These are phyloP conservation scores for Mimumesa dahlbomi DNA, from an alignment of 2,888 invertebrate species.

Conservation along the genomic window DNA sequence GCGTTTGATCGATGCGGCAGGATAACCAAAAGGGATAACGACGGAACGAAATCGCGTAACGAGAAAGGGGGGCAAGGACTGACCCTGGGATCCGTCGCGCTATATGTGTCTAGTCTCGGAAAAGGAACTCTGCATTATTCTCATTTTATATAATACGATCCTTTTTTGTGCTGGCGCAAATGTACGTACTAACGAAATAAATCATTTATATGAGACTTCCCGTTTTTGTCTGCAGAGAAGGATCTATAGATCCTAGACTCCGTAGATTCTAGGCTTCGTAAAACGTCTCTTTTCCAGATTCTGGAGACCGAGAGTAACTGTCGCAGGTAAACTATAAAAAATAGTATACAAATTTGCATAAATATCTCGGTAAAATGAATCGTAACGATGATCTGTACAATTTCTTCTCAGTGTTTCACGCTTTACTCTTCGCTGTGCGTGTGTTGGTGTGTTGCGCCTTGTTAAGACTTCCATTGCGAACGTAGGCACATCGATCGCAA, in stretches of 20 bases:
- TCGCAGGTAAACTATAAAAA: too few species aligned
- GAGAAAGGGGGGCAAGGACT: slow-evolving; percentile 21
- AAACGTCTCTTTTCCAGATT: too few species aligned
- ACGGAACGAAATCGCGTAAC: slow-evolving; percentile 9
- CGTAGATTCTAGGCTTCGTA: too few species aligned
- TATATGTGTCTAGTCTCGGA: slow-evolving; percentile 68
- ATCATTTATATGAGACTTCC: slow-evolving; percentile 62
- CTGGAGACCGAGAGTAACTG: too few species aligned
- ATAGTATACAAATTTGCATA: too few species aligned
- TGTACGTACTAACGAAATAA: slow-evolving; percentile 74
- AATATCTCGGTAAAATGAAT: too few species aligned
- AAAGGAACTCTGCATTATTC: slow-evolving; percentile 59
- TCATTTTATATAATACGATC: slow-evolving; percentile 65
- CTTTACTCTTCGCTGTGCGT: too few species aligned
- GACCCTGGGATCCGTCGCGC: slow-evolving; percentile 37
- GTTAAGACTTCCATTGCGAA: background rate
- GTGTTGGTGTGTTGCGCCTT: too few species aligned
- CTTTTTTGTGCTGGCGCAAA: slow-evolving; percentile 76
- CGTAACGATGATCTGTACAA: too few species aligned
- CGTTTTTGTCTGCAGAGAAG: too few species aligned
- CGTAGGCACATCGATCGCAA: slow-evolving; percentile 39
- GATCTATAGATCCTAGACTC: too few species aligned
- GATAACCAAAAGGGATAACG: background rate
- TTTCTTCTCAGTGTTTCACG: too few species aligned
- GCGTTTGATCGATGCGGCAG: slow-evolving; percentile 30